phyloP scores from a whole-genome alignment of 2,888 invertebrate genomes.

The Dolomedes plantarius region DNA sequence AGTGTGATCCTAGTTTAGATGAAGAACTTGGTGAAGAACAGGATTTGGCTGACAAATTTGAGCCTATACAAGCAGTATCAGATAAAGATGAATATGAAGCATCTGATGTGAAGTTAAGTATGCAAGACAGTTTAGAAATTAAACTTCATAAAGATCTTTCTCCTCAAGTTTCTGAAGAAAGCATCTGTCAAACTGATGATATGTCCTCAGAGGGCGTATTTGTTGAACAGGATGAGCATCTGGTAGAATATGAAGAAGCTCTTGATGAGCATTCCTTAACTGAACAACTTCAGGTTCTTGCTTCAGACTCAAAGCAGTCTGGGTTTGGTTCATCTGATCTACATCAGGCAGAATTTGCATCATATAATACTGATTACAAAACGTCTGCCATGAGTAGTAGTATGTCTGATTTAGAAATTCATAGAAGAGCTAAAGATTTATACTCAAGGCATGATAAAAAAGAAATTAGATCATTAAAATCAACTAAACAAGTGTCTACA shows the following conservation, averaged over 20 bases:
- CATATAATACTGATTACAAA: conserved; percentile 38
- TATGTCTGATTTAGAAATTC: conserved; percentile 53
- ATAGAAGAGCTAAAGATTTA: conserved; percentile 50
- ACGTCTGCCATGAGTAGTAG: conserved; percentile 46
- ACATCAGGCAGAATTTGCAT: conserved; percentile 33
- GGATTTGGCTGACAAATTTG: neutral
- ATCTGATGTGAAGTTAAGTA: neutral
- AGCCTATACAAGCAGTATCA: neutral
- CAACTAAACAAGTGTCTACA: conserved; percentile 67
- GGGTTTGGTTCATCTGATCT: conserved; percentile 12
- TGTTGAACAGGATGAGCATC: conserved; percentile 72
- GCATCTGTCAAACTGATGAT: conserved; percentile 54
- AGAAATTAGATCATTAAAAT: conserved; percentile 62
- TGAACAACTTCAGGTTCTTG: conserved; percentile 68
- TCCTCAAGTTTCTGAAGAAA: conserved; percentile 62
- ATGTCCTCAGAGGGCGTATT: conserved; percentile 71
- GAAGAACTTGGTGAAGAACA: conserved; percentile 72
- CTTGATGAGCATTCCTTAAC: conserved; percentile 61
- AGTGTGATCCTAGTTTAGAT: conserved; percentile 28
- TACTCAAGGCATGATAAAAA: conserved; percentile 62
- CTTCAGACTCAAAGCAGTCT: conserved; percentile 32
- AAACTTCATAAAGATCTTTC: conserved; percentile 21
- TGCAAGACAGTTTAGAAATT: neutral
- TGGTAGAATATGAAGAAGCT: conserved; percentile 66
- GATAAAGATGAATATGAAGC: conserved; percentile 5